Evolutionary conservation across 2,797 vertebrate genomes (phyloP).

Genomic region (Poecilia gillii): DNA sequence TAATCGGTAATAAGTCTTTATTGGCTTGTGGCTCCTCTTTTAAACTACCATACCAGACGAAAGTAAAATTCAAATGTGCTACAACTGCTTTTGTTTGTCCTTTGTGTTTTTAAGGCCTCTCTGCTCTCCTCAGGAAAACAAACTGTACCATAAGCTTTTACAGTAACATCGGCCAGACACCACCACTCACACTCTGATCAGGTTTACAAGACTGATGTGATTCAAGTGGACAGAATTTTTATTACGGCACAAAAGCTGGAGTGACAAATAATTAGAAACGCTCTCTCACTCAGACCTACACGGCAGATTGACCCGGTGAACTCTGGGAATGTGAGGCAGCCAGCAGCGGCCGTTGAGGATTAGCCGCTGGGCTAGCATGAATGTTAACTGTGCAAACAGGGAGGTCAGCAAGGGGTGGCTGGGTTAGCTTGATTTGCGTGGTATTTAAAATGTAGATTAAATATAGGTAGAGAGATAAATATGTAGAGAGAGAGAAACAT

Average conservation of each 20-base stretch:
- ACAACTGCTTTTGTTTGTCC: background rate
- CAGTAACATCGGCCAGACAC: background rate
- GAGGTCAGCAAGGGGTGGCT: too few relatives aligned
- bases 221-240: background rate
- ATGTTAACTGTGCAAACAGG: too few relatives aligned
- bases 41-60: background rate
- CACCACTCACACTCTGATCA: background rate
- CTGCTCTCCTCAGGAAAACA: background rate
- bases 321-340: constrained; percentile 32
- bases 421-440: too few relatives aligned
- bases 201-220: background rate
- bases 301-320: constrained; percentile 54
- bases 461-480: too few relatives aligned
- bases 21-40: background rate
- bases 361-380: background rate
- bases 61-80: background rate
- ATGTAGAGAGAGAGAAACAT: too few relatives aligned
- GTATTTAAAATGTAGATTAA: too few relatives aligned
- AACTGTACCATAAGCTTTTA: background rate
- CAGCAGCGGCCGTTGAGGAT: background rate
- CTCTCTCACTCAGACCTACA: background rate
- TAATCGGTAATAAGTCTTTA: background rate
- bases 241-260: background rate
- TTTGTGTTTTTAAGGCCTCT: background rate
- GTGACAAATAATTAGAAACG: background rate